Conservation (phyloP, 2,797 vertebrate genomes). For the Mormyrops boulengeri region DNA sequence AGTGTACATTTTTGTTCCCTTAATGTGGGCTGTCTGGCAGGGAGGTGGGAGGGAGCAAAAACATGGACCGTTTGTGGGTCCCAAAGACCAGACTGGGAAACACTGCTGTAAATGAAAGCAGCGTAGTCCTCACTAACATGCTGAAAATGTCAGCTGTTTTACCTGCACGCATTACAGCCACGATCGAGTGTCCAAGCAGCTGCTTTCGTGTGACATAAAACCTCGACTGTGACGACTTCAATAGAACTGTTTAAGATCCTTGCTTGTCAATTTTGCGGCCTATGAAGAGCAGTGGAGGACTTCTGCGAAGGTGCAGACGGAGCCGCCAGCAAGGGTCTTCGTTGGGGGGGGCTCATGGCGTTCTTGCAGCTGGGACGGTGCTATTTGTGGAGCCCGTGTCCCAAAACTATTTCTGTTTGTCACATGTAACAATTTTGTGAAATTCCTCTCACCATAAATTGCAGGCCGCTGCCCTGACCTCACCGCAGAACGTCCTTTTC, state of each 20-base stretch:
- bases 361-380: neutral
- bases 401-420: slow-evolving; percentile 35
- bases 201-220: neutral
- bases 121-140: neutral
- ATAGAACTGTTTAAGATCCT: neutral
- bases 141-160: neutral
- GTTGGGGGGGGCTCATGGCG: slow-evolving; percentile 12
- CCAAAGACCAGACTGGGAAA: neutral
- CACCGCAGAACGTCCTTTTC: slow-evolving; percentile 32
- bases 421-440: slow-evolving; percentile 37
- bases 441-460: slow-evolving; percentile 39
- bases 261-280: neutral
- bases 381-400: slow-evolving; percentile 29
- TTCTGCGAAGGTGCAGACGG: neutral
- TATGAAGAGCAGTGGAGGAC: neutral
- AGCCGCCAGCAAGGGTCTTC: neutral
- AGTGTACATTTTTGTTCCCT: neutral
- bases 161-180: neutral
- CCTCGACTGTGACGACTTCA: neutral
- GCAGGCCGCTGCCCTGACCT: slow-evolving; percentile 28
- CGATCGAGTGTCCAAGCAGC: neutral
- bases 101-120: neutral
- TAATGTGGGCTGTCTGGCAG: neutral
- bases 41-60: neutral
- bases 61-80: neutral